A percentile compares a stretch with the other conserved stretches of the same genome.
These are phyloP conservation scores for Caenorhabditis imperialis DNA, from an alignment of 2,888 invertebrate genomes.

Conservation along the genomic window DNA sequence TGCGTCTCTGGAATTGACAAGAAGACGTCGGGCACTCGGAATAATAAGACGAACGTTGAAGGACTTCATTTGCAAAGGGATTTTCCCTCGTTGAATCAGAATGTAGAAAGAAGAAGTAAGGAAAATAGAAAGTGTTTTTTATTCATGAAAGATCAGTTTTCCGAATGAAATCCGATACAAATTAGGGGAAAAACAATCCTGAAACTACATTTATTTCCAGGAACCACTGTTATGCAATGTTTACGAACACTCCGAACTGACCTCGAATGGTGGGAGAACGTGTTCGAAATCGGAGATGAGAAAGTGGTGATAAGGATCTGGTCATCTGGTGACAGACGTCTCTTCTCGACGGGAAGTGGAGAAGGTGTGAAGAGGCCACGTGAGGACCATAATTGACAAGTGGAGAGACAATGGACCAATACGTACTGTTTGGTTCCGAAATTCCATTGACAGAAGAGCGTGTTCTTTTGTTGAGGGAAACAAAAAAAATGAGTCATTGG, in stretches of 20 bases:
- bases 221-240: constrained; percentile 54
- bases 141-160: constrained; percentile 22
- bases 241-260: constrained; percentile 28
- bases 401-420: constrained; percentile 27
- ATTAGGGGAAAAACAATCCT: constrained; percentile 17
- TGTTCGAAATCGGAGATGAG: constrained; percentile 33
- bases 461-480: too few relatives aligned
- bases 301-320: constrained; percentile 38
- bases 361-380: constrained; percentile 42
- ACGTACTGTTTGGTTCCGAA: too few relatives aligned
- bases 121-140: too few relatives aligned
- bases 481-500: too few relatives aligned
- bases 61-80: too few relatives aligned
- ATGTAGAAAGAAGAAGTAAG: too few relatives aligned
- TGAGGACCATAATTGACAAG: constrained; percentile 43
- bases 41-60: too few relatives aligned
- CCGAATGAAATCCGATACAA: constrained; percentile 29
- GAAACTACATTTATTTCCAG: constrained; percentile 42
- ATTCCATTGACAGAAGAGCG: too few relatives aligned
- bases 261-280: constrained; percentile 30
- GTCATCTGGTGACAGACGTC: constrained; percentile 45
- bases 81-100: too few relatives aligned
- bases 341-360: constrained; percentile 18
- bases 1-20: constrained; percentile 42
- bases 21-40: constrained; percentile 1